A percentile compares a stretch with the other conserved stretches of the same genome.
Conservation (phyloP, 92 coral and sea anemone species). For the Zoanthus solanderi region DNA sequence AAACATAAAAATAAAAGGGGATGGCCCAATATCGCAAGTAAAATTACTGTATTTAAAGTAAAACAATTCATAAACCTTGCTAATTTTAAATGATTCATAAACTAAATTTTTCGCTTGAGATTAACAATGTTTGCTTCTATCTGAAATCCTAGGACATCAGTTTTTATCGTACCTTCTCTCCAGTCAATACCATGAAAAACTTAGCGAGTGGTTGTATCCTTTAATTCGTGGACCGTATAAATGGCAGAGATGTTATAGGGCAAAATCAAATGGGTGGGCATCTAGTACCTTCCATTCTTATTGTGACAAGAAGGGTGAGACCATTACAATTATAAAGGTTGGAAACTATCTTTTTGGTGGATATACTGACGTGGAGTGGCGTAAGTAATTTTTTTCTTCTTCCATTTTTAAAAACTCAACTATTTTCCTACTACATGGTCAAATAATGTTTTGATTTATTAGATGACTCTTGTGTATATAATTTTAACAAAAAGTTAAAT, state of each 20-base stretch:
- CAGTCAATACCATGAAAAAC: neutral
- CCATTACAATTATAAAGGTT: neutral
- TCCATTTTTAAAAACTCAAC: neutral
- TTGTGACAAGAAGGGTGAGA: neutral
- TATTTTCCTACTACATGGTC: too few species aligned
- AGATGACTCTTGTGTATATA: too few species aligned
- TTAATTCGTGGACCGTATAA: neutral
- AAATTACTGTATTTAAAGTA: too few species aligned
- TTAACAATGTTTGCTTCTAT: too few species aligned
- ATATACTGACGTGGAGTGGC: neutral
- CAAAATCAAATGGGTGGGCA: neutral
- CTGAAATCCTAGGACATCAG: slow-evolving; percentile 7
- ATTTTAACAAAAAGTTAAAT: too few species aligned
- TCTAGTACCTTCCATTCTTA: neutral
- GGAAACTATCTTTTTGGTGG: neutral
- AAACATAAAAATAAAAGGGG: too few species aligned
- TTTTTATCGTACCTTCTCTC: neutral
- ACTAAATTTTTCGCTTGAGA: too few species aligned
- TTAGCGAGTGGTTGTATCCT: neutral
- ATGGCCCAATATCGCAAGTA: too few species aligned
- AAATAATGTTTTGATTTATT: too few species aligned
- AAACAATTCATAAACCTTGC: too few species aligned
- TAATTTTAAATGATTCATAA: too few species aligned
- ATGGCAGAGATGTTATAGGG: neutral
- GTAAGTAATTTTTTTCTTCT: neutral